Evolutionary conservation across 2,888 invertebrate species (phyloP), one percentile per base, ranked within the genome.

Genomic region (Plemyria rubiginata): DNA sequence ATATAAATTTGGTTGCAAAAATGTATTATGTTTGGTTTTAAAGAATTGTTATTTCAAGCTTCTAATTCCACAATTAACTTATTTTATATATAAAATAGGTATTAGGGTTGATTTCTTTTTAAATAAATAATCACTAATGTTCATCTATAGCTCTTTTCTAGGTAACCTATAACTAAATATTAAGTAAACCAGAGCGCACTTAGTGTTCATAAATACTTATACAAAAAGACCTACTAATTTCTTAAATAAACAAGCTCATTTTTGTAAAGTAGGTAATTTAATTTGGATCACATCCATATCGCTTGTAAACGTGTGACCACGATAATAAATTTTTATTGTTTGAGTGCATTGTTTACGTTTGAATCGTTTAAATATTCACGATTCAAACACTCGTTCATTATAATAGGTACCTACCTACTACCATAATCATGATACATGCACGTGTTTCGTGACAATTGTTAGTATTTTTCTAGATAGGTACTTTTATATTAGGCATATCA

Each of bases 111-210:
- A 64, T 60, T 60, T 60, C 28, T 29, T 16, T 8, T 43, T 43
- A 29, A 53, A 64, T 60, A 53, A 60, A 8, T 32, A 60, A 48
- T 52, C 36, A 57, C 41, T 36, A 50, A 22, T 22, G 46, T 63
- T 51, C 52, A 62, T 46, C 45, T 58, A 53, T 32, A 32, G 6
- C 32, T 32, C 36, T 22, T 22, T 22, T 48, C 38, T 53, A 32
- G 36, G 50, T 49, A 54, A 54, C 58, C 46, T 54, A 46, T 48
- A 40, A 49, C 50, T 29, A 54, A 54, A 48, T 51, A 52, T 29
- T 49, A 15, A 56, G 56, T 41, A 55, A 63, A 59, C 58, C 54
- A 55, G 59, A 51, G 40, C 61, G 55, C 54, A 63, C 59, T 59
- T 48, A 59, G 32, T n/a, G 29, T 41, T 59, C 29, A 54, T 59